These are phyloP conservation scores for Brienomyrus longianalis DNA, from an alignment of 2,113 vertebrate species.

Conservation along the genomic window DNA sequence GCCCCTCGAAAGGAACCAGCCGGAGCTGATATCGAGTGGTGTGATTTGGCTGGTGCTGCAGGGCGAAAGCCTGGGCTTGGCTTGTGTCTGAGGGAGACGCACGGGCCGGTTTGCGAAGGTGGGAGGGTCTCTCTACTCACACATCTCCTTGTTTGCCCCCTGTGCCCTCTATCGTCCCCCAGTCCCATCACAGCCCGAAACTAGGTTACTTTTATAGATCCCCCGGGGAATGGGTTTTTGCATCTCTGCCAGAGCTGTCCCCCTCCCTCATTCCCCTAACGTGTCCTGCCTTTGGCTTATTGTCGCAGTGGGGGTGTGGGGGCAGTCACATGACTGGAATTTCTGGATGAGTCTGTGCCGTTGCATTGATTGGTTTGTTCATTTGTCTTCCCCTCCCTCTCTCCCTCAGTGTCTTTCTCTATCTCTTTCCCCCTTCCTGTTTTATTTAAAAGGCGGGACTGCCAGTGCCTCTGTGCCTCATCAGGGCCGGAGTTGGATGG, in stretches of 20 bases:
- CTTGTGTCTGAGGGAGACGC: background rate
- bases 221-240: background rate
- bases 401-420: background rate
- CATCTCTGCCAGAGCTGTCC: background rate
- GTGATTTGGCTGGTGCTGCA: background rate
- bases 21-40: background rate
- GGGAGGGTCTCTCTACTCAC: background rate
- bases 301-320: background rate
- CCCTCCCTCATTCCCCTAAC: background rate
- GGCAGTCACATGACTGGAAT: background rate
- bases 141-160: background rate
- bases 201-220: background rate
- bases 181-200: background rate
- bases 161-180: background rate
- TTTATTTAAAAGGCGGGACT: constrained; percentile 7
- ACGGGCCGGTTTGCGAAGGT: background rate
- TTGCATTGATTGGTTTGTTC: constrained; percentile 6
- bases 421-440: background rate
- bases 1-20: background rate
- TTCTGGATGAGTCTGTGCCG: constrained; percentile 5
- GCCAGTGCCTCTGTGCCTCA: background rate
- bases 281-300: background rate
- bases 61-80: background rate
- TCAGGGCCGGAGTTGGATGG: background rate
- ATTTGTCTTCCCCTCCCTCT: background rate